phyloP scores from a whole-genome alignment of 2,113 vertebrate genomes.

The Syngnathus scovelli region DNA sequence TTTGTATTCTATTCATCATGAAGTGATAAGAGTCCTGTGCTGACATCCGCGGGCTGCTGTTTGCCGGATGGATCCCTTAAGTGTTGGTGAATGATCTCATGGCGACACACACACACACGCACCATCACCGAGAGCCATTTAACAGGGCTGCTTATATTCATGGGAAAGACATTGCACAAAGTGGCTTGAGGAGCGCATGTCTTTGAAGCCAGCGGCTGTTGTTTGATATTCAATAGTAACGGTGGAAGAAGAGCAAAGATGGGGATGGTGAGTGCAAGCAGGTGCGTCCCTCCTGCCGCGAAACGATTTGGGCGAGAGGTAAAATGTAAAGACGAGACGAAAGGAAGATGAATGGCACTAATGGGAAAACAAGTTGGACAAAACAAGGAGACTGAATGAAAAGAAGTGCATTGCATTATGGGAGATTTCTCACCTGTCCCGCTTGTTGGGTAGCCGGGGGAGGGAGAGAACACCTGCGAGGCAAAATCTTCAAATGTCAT shows the following conservation, averaged over 20 bases:
- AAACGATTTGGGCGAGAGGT: conserved; percentile 20
- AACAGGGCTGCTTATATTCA: conserved; percentile 58
- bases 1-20: conserved; percentile 64
- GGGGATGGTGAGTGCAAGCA: conserved; percentile 58
- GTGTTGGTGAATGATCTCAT: conserved; percentile 54
- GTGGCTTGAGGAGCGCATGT: conserved; percentile 32
- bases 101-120: conserved; percentile 13
- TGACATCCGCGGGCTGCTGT: conserved; percentile 57
- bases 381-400: conserved; percentile 11
- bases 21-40: conserved; percentile 60
- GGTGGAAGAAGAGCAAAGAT: conserved; percentile 64
- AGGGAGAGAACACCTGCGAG: conserved; percentile 93
- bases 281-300: conserved; percentile 46
- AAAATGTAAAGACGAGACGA: background rate
- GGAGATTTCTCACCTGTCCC: conserved; percentile 85
- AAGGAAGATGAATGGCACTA: conserved; percentile 5
- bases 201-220: conserved; percentile 56
- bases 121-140: conserved; percentile 20
- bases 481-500: conserved; percentile 98
- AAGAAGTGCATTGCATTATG: background rate
- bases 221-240: conserved; percentile 75
- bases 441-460: conserved; percentile 80
- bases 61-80: conserved; percentile 45
- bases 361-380: conserved; percentile 11
- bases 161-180: conserved; percentile 42